Percentiles rank a stretch among this genome's conserved stretches.
Conservation (phyloP, 2,888 invertebrate species). For the Rhyacophila evoluta region DNA sequence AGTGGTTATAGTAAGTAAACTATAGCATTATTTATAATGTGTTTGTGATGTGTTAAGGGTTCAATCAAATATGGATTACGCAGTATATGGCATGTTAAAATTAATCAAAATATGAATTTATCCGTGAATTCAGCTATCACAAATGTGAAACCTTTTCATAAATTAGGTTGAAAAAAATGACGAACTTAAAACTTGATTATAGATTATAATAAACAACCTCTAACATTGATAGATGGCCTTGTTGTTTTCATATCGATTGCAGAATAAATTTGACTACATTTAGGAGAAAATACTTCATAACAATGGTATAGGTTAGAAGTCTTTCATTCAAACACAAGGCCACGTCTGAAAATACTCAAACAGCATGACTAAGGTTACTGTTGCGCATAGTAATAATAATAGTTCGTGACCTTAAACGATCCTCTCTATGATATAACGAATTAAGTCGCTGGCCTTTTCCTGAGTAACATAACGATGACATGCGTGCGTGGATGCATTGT, state of each 20-base stretch:
- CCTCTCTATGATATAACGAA: not conserved
- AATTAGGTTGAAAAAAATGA: no score
- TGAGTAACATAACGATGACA: not conserved
- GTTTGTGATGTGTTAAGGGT: no score
- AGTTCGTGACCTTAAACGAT: not conserved
- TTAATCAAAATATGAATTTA: no score
- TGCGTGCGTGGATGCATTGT: constrained; percentile 7
- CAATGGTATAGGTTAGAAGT: not conserved
- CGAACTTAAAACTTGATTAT: no score
- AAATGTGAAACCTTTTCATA: no score
- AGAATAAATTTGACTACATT: not conserved
- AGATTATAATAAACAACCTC: no score
- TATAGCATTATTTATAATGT: no score
- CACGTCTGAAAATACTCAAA: not conserved
- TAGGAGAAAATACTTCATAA: not conserved
- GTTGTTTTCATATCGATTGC: not conserved
- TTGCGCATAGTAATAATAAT: not conserved
- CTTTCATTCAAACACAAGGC: constrained; percentile 1
- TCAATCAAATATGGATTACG: no score
- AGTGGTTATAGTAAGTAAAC: no score
- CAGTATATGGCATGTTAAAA: no score
- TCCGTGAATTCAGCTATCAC: no score
- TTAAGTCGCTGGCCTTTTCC: not conserved
- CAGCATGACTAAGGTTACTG: not conserved
- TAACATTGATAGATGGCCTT: not conserved